Conservation (phyloP, 2,113 vertebrate genomes). For the Galeopterus variegatus region DNA sequence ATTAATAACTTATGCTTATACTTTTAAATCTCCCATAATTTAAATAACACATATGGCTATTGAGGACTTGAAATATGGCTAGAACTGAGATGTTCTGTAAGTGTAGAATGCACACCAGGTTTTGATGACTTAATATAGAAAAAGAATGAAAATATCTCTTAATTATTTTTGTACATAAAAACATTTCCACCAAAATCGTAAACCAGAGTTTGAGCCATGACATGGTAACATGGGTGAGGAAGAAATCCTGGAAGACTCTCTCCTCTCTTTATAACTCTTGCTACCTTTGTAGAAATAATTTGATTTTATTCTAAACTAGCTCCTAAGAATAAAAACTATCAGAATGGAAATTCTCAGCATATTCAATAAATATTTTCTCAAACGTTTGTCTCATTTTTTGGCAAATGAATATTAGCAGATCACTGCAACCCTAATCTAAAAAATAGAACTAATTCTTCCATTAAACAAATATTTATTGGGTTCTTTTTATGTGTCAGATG, state of each 20-base stretch:
- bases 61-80: too few species aligned
- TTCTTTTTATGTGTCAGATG: not conserved
- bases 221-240: not conserved
- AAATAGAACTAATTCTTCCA: not conserved
- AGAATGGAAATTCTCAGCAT: not conserved
- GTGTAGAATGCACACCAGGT: not conserved
- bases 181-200: not conserved
- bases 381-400: not conserved
- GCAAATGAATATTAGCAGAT: not conserved
- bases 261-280: not conserved
- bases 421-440: not conserved
- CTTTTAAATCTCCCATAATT: slow-evolving; percentile 20
- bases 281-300: not conserved
- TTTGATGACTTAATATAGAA: not conserved
- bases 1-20: slow-evolving; percentile 33
- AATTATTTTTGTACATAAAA: not conserved
- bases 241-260: not conserved
- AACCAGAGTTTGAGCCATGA: not conserved
- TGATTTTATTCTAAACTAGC: not conserved
- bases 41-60: not conserved
- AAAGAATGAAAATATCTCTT: not conserved
- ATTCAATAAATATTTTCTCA: not conserved
- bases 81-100: too few species aligned
- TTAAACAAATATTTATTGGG: not conserved
- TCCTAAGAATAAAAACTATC: not conserved